Evolutionary conservation across 1,140 invertebrate genomes (phyloP), one percentile per base, ranked within the genome.

Genomic region (Cotesia typhae): DNA sequence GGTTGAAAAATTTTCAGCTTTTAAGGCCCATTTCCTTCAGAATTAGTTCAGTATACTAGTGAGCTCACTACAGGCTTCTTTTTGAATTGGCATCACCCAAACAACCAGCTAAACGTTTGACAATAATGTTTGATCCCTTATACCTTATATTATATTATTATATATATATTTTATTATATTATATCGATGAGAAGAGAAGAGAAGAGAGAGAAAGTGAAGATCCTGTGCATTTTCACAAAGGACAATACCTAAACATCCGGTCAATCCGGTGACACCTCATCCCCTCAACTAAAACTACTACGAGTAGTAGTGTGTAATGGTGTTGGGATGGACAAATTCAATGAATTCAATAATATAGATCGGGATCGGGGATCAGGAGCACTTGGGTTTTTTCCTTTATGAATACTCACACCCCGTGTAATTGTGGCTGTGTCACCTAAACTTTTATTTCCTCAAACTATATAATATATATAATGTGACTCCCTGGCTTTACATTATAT

Each of bases 191-290:
- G 41, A 41, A 41, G 41, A 47, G 41, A 47, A 47, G 38, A 41
- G 38, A 47, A 47, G 41, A 47, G 41, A 47, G 41, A 47, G 41
- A 47, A 10, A 47, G 41, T 47, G 41, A 47, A 47, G 41, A 47
- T 47, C 41, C 57, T 17, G 20, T 28, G 57, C 17, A 59, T 59
- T 59, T 59, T 59, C 57, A 28, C 57, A 59, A 4, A 28, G 57
- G 57, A 59, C 57, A 59, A 59, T 59, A 59, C 57, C 57, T 20
- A 59, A 59, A 59, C 57, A 59, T 59, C 57, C 57, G 57, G 57
- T 59, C 57, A 59, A 59, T 59, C 57, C 57, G 57, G 57, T 59
- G 14, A 20, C 57, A 28, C 57, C 57, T 59, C 57, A 59, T 59
- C 57, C 57, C 57, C 41, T 47, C 6, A 47, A 47, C 4, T 47